Evolutionary conservation across 2,113 vertebrate genomes (phyloP), one percentile per base, ranked within the genome.

Genomic region (Cinclus cinclus): DNA sequence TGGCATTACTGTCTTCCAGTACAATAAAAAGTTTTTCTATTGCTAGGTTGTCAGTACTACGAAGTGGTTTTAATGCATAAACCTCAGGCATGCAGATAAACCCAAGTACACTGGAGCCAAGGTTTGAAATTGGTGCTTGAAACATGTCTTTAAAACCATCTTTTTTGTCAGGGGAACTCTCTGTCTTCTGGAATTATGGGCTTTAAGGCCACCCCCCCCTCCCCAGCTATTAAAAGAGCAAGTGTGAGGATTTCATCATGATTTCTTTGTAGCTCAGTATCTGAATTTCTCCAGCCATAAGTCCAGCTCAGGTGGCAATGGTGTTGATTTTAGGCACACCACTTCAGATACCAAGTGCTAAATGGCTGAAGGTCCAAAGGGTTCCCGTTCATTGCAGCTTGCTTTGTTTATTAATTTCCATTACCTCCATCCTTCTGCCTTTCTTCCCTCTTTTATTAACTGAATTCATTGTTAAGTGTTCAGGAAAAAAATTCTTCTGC

Each of bases 51-150:
- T 90, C 83, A 90, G 58, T 80, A 63, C 22, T 62, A 41, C 18
- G 2, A 92, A 92, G 46, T 69, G 59, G 9, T 58, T 90, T 88
- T 77, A 88, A 65, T 67, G 33, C 14, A 62, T 74, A 86, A 95
- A 89, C 76, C 86, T 89, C 92, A 93, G 69, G 73, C 39, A 87
- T 67, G 76, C 56, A 90, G 91, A 95, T 83, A 87, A 94, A 92
- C 24, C 68, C 35, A 78, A 71, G 24, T 31, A 87, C 60, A 35
- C 39, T 70, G 56, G 17, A 92, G 76, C 60, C 83, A 93, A 89
- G 19, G 28, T 75, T 89, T 81, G 69, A 78, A 95, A 84, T 0
- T 68, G 33, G 42, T 84, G 39, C 65, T 84, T 64, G 80, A 83
- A 96, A 87, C 55, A 63, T 80, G 92, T 81, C 59, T 47, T 86